phyloP scores from a whole-genome alignment of 2,888 invertebrate genomes.

The Elysia crispata region DNA sequence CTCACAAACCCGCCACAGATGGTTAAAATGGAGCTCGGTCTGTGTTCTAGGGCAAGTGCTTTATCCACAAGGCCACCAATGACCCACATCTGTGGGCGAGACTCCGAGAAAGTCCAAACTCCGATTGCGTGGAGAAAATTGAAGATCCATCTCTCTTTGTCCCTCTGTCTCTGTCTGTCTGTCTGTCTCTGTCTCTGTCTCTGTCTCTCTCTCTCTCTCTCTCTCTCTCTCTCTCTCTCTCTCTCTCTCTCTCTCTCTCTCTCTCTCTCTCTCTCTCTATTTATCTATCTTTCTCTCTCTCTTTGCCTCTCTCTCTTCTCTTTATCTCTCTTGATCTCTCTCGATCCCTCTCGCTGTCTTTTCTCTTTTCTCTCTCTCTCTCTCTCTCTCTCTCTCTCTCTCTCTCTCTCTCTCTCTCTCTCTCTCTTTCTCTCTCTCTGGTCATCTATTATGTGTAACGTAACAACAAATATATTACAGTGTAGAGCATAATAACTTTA shows the following conservation, averaged over 20 bases:
- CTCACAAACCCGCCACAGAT: no score
- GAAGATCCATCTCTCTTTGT: neutral
- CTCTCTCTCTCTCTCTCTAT: neutral
- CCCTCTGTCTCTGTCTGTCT: neutral
- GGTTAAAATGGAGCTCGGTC: no score
- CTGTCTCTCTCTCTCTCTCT: neutral
- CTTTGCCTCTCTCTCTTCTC: neutral
- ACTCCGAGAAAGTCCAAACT: no score
- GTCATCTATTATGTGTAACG: neutral
- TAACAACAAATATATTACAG: no score
- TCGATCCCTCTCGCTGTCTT: slow-evolving; percentile 2
- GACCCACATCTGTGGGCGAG: no score
- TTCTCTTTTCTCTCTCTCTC: neutral
- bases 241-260: slow-evolving; percentile 3
- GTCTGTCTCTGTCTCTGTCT: slow-evolving; percentile 26
- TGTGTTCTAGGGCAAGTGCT: no score
- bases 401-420: slow-evolving; percentile 4
- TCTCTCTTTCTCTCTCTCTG: neutral
- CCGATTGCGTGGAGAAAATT: no score
- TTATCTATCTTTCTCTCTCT: neutral
- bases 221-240: neutral
- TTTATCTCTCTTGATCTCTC: slow-evolving; percentile 1
- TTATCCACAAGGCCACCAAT: no score
- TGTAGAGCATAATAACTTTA: no score
- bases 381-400: slow-evolving; percentile 14